Conservation (phyloP, 2,888 invertebrate species). For the Synanthedon andrenaeformis region DNA sequence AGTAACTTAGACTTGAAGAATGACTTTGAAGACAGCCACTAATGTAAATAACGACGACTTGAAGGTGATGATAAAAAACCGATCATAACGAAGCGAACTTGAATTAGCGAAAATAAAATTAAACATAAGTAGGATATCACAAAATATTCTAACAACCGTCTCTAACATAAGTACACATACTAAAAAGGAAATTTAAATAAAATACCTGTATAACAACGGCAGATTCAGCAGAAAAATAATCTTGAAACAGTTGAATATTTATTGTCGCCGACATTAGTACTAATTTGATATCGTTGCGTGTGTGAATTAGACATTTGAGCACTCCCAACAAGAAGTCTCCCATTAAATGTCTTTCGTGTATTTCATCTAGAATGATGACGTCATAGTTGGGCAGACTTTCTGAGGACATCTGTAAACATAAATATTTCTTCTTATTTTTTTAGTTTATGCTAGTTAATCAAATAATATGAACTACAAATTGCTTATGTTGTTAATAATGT, state of each 20-base stretch:
- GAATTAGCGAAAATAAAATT: too few species aligned
- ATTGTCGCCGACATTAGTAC: conserved; percentile 99
- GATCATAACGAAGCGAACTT: too few species aligned
- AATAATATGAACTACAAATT: neutral
- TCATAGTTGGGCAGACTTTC: conserved; percentile 89
- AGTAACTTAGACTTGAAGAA: too few species aligned
- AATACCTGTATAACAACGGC: conserved; percentile 84
- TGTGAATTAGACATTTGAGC: conserved; percentile 89
- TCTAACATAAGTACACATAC: neutral
- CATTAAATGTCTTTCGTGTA: conserved; percentile 95
- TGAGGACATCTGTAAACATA: conserved; percentile 78
- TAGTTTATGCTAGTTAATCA: neutral
- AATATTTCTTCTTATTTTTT: neutral
- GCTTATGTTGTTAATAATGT: too few species aligned
- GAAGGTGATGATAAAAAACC: too few species aligned
- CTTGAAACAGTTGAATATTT: conserved; percentile 92
- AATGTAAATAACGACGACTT: too few species aligned
- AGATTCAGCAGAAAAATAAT: conserved; percentile 85
- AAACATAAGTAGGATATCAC: neutral
- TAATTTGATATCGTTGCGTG: conserved; percentile 84
- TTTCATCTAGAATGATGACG: conserved; percentile 95
- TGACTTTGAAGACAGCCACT: too few species aligned
- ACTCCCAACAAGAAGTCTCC: conserved; percentile 96
- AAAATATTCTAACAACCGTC: neutral
- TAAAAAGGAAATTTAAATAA: neutral